Evolutionary conservation across 2,797 vertebrate species (phyloP).

Genomic region (Hippocampus kuda): DNA sequence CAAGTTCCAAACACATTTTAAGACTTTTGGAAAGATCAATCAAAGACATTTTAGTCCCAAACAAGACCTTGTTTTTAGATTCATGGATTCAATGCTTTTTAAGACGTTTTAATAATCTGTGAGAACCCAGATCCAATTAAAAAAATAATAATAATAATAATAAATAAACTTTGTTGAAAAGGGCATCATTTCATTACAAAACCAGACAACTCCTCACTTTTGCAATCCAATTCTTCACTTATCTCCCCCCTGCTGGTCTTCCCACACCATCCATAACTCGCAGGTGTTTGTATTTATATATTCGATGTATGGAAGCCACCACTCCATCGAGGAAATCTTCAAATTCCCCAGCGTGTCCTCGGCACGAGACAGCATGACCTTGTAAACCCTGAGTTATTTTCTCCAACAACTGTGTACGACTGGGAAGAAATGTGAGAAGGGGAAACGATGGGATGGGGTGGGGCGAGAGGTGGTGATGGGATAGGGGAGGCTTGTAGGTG

Average conservation of each 20-base stretch:
- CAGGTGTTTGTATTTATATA: constrained; percentile 16
- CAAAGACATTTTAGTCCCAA: too few species aligned
- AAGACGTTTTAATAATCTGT: too few species aligned
- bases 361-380: constrained; percentile 66
- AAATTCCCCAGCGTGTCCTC: constrained; percentile 56
- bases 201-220: constrained; percentile 17
- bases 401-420: constrained; percentile 59
- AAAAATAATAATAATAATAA: too few species aligned
- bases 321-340: constrained; percentile 61
- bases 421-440: constrained; percentile 44
- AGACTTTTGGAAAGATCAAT: too few species aligned
- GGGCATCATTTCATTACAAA: too few species aligned
- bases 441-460: constrained; percentile 13
- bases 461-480: constrained; percentile 9
- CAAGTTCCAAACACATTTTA: too few species aligned
- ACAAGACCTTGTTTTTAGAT: too few species aligned
- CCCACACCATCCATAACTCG: constrained; percentile 49
- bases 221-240: too few species aligned
- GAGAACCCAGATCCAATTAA: too few species aligned
- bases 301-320: constrained; percentile 54
- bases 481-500: constrained; percentile 10
- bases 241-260: constrained; percentile 33
- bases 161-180: too few species aligned
- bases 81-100: too few species aligned
- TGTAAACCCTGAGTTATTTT: constrained; percentile 74